These are phyloP conservation scores for Uropetala carovei DNA, from an alignment of 2,888 invertebrate genomes.

Conservation along the genomic window DNA sequence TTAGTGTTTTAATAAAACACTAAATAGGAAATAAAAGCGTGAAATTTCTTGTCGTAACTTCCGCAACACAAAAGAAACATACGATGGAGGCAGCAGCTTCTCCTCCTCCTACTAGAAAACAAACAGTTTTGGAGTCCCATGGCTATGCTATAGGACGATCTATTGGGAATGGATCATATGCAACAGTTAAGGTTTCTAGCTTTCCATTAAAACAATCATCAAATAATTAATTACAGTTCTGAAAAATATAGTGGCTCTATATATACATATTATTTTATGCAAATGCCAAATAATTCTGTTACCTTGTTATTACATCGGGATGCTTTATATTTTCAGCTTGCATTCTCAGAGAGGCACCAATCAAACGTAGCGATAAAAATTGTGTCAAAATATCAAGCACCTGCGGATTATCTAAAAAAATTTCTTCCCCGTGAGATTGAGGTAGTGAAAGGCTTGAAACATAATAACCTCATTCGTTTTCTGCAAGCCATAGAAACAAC, in stretches of 20 bases:
- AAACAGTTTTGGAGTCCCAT: constrained; percentile 86
- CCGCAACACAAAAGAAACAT: background rate
- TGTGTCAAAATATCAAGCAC: constrained; percentile 88
- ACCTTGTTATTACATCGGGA: background rate
- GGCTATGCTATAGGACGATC: constrained; percentile 86
- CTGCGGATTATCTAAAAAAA: constrained; percentile 87
- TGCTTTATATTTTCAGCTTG: constrained; percentile 77
- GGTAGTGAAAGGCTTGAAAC: constrained; percentile 87
- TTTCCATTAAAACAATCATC: background rate
- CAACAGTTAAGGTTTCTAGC: constrained; percentile 83
- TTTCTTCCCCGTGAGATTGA: constrained; percentile 90
- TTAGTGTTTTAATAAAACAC: no score
- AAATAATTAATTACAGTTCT: background rate
- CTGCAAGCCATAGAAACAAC: constrained; percentile 91
- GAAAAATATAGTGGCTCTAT: background rate
- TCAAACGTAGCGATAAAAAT: constrained; percentile 89
- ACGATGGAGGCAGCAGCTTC: background rate
- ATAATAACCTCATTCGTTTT: constrained; percentile 87
- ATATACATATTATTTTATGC: background rate
- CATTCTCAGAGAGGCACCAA: constrained; percentile 84
- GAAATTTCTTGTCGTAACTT: no score
- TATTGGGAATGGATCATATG: constrained; percentile 89
- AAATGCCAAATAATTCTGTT: constrained; percentile 29
- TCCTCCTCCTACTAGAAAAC: constrained; percentile 70
- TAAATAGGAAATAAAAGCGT: no score